Evolutionary conservation across 1,140 invertebrate genomes (phyloP), one percentile per base, ranked within the genome.

Genomic region (Condylostylus longicornis): DNA sequence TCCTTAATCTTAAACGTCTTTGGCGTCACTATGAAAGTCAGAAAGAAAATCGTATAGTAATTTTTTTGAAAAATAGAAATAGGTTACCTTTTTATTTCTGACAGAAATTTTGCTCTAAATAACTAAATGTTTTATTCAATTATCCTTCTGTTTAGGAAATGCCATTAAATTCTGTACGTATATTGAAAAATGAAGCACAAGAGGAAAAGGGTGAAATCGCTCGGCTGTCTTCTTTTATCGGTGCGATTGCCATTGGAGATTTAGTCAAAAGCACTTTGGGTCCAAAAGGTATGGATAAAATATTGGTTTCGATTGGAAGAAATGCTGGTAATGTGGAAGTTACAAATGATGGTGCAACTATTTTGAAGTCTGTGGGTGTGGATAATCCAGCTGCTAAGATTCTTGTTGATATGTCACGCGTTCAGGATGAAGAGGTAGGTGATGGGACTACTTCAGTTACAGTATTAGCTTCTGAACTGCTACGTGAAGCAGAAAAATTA

Each of bases 261-360:
- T 68, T 99, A 32, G 85, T 99, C 0, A 98, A 98, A 62, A 93
- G 86, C 40, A 99, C 96, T 9, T 68, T 99, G 10, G 96, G 96
- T 13, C 96, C 96, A 12, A 98, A 98, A 68, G 95, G 96, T 56
- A 98, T 99, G 96, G 95, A 99, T 62, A 99, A 99, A 71, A 97
- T 99, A 51, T 66, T 99, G 8, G 77, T 94, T n/a, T 75, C 83
- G 28, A 70, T 74, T 48, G 80, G 86, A 13, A 71, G 84, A 45
- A 79, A 77, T 58, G 71, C 79, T 50, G 85, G 90, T 27, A 63
- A 66, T 46, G 82, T 99, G 37, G 82, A 95, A 65, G 89, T 99
- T 5, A 99, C 96, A 23, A 99, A 99, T 67, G 96, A 99, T 69
- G 96, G 96, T 40, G 96, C 96, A 10, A 99, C 96, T 5, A 99